These are phyloP conservation scores for Aleiodes sp. DNA, from an alignment of 1,140 invertebrate genomes.

Conservation along the genomic window DNA sequence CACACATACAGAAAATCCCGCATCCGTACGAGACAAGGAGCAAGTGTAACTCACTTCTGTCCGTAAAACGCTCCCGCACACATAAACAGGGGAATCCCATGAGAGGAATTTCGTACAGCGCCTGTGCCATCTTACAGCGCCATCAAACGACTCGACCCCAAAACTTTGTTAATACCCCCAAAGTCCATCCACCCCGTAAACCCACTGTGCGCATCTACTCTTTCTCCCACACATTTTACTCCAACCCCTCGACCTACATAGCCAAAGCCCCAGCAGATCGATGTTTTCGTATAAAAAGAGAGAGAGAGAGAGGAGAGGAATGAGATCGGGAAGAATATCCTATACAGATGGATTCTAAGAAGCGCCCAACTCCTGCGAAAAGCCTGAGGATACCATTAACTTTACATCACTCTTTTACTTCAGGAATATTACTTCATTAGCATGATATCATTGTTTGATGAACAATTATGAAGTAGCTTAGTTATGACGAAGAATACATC, in stretches of 20 bases:
- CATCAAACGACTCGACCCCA: conserved; percentile 30
- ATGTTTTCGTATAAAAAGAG: background rate
- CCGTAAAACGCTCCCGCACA: conserved; percentile 24
- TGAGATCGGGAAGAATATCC: background rate
- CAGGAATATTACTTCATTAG: too few species aligned
- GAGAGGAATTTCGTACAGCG: conserved; percentile 7
- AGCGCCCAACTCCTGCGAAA: too few species aligned
- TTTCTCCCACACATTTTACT: background rate
- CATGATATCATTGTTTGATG: too few species aligned
- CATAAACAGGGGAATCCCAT: conserved; percentile 9
- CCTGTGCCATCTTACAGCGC: conserved; percentile 26
- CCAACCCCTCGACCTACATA: background rate
- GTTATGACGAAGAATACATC: too few species aligned
- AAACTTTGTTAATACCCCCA: conserved; percentile 24
- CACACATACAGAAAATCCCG: background rate
- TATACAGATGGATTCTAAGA: too few species aligned
- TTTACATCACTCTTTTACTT: too few species aligned
- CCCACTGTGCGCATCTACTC: background rate
- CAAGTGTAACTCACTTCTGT: background rate
- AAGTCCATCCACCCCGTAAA: conserved; percentile 24
- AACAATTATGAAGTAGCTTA: too few species aligned
- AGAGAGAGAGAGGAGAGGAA: background rate
- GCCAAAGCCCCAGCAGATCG: background rate
- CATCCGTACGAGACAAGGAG: conserved; percentile 8
- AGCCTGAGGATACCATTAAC: too few species aligned